Evolutionary conservation across 2,113 vertebrate species (phyloP).

Genomic region (Rhabdornis inornatus): DNA sequence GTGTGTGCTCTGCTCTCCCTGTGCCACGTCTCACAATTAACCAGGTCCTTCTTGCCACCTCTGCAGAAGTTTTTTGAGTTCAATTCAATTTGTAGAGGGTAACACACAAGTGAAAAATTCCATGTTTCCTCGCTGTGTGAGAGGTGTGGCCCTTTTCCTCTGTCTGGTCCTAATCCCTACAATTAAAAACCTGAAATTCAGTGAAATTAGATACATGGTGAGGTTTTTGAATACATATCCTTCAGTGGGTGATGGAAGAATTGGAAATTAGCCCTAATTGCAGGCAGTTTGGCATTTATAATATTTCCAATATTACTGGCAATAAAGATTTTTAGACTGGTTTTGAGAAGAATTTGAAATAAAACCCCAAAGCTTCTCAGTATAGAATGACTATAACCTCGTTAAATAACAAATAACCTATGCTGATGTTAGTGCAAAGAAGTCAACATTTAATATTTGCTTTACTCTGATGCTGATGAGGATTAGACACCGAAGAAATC

Average conservation of each 20-base stretch:
- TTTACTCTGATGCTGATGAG: not conserved
- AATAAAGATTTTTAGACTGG: not conserved
- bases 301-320: not conserved
- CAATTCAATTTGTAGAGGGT: not conserved
- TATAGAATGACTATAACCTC: not conserved
- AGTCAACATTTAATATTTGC: not conserved
- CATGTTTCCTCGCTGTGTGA: accelerated
- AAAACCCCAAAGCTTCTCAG: accelerated
- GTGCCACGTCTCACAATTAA: not conserved
- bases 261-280: not conserved
- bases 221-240: not conserved
- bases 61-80: not conserved
- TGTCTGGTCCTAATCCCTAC: not conserved
- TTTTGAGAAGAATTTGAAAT: not conserved
- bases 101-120: not conserved
- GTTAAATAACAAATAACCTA: not conserved
- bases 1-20: not conserved
- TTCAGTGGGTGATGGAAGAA: not conserved
- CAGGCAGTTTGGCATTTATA: not conserved
- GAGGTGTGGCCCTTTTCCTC: not conserved
- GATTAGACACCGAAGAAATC: not conserved
- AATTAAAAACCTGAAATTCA: not conserved
- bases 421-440: not conserved
- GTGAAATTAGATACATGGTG: not conserved
- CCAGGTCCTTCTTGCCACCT: not conserved